These are phyloP conservation scores for Chrysotoxum bicinctum DNA, from an alignment of 2,888 invertebrate species.

Conservation along the genomic window DNA sequence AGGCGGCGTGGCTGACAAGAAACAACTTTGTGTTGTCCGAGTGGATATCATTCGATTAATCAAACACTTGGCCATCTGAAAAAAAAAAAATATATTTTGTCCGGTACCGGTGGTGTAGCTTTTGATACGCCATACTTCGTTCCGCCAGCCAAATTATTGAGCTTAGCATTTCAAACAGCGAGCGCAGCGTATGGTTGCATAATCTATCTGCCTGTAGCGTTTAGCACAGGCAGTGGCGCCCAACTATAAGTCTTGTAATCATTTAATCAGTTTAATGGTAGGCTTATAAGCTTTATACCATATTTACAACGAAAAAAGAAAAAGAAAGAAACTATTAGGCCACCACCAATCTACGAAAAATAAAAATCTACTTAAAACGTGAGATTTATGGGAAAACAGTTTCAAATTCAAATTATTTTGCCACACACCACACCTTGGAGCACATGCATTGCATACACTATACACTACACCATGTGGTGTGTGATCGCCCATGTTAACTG, in stretches of 20 bases:
- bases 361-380: constrained; percentile 52
- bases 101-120: constrained; percentile 13
- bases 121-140: neutral
- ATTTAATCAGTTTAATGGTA: constrained; percentile 63
- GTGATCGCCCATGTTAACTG: constrained; percentile 51
- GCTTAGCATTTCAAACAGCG: constrained; percentile 5
- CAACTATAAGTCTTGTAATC: constrained; percentile 49
- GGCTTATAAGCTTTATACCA: constrained; percentile 43
- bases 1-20: constrained; percentile 38
- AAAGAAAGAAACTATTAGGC: constrained; percentile 37
- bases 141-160: neutral
- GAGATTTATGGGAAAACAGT: constrained; percentile 63
- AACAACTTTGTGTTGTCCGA: constrained; percentile 59
- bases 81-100: constrained; percentile 11
- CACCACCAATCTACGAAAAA: constrained; percentile 17
- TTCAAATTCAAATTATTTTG: constrained; percentile 58
- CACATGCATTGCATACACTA: neutral
- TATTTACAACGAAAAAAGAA: too few relatives aligned
- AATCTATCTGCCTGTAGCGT: constrained; percentile 20
- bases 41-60: constrained; percentile 60
- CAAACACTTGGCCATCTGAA: constrained; percentile 60
- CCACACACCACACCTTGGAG: constrained; percentile 50
- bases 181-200: constrained; percentile 32
- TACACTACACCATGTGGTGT: constrained; percentile 38
- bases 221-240: constrained; percentile 40